Base-by-base conservation (phyloP, 2,888 invertebrate genomes). In the Notodonta ziczac region DNA sequence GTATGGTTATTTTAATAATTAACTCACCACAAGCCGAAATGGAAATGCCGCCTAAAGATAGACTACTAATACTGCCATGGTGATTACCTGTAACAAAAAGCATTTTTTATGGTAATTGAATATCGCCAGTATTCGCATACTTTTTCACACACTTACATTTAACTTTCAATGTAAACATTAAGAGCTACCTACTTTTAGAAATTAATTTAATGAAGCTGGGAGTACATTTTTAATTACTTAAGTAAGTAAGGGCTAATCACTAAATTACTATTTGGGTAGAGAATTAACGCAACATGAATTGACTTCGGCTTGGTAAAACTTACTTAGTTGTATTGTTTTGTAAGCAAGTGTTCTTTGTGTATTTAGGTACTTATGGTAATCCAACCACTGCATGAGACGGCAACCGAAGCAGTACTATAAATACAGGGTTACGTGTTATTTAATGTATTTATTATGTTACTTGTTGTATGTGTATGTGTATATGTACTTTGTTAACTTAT, bases 11-110 rank as follows among this genome's bases (percentile, higher is more conserved):
- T 35, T 35, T 58, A 9, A 58, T 55, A 14, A 40, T 55, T 14
- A 56, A 77, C 85, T 79, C 57, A 88, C 89, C 85, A 81, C 82
- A 86, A 86, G 81, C 83, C 73, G 72, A 77, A 78, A 71, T 70
- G 74, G 69, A 76, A 39, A 75, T 65, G 72, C 71, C 74, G 74
- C 72, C 72, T 79, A 81, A 66, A 77, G 72, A 74, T 70, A 65
- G 70, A 72, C 56, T 71, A 71, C 76, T 75, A 72, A 75, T 62
- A 70, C 69, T 69, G 78, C 77, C 83, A 86, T 83, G 65, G 66
- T 76, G 71, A 73, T 69, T 78, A 86, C 83, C 89, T 87, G 84
- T 70, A 81, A 83, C 77, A 80, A 81, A 24, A 46, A 46, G 46
- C 13, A n/a, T 61, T 40, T 57, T 42, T 55, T n/a, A 52, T 32